Evolutionary conservation across 1,140 invertebrate genomes (phyloP).

Genomic region (Oryctes rhinoceros): DNA sequence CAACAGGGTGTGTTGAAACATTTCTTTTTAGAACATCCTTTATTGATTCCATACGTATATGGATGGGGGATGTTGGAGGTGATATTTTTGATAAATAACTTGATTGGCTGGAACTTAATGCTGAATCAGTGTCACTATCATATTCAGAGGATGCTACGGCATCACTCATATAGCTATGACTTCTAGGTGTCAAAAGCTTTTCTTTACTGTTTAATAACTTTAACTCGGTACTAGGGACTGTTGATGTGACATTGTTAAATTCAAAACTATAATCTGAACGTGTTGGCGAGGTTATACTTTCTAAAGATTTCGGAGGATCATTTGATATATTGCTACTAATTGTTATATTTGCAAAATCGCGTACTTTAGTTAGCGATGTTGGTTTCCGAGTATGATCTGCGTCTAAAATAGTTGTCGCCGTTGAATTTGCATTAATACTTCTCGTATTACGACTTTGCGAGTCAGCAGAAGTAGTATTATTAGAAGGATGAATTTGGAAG

Average conservation of each 20-base stretch:
- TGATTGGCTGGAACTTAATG: constrained; percentile 79
- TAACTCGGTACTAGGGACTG: constrained; percentile 41
- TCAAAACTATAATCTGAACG: constrained; percentile 66
- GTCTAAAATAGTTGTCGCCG: background rate
- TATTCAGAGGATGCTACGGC: constrained; percentile 59
- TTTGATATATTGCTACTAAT: background rate
- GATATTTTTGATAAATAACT: constrained; percentile 77
- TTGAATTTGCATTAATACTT: background rate
- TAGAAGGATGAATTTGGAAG: constrained; percentile 69
- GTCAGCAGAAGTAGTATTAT: background rate
- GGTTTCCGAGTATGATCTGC: constrained; percentile 54
- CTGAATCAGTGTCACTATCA: constrained; percentile 87
- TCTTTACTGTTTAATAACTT: constrained; percentile 15
- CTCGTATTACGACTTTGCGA: background rate
- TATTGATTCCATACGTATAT: constrained; percentile 54
- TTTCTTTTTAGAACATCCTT: constrained; percentile 60
- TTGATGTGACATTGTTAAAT: constrained; percentile 58
- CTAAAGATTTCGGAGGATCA: constrained; percentile 66
- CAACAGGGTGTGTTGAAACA: background rate
- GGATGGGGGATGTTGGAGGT: constrained; percentile 66
- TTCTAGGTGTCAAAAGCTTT: background rate
- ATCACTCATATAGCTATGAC: background rate
- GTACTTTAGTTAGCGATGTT: constrained; percentile 14
- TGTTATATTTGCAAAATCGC: background rate
- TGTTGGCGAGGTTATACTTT: constrained; percentile 69